phyloP scores from a whole-genome alignment of 1,140 invertebrate species.

The Parapsyche elsis region DNA sequence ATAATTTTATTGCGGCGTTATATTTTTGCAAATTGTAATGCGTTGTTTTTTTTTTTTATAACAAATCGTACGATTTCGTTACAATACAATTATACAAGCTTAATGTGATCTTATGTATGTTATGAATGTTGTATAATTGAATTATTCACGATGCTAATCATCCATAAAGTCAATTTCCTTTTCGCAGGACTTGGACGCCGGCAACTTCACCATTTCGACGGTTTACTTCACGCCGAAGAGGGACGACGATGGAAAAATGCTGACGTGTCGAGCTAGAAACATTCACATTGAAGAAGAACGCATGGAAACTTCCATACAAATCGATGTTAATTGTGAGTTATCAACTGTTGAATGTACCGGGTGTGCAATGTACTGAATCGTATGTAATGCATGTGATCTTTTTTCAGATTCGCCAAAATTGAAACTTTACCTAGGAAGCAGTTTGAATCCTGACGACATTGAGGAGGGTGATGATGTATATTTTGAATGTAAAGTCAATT shows the following conservation, averaged over 20 bases:
- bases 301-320: conserved; percentile 80
- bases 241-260: conserved; percentile 79
- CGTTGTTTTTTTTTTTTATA: too few relatives aligned
- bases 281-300: conserved; percentile 75
- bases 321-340: conserved; percentile 87
- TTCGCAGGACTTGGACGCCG: conserved; percentile 74
- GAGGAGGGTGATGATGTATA: conserved; percentile 92
- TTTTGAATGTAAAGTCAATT: conserved; percentile 87
- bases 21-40: too few relatives aligned
- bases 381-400: background rate
- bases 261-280: conserved; percentile 87
- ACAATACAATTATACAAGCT: too few relatives aligned
- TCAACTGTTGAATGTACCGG: background rate
- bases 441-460: conserved; percentile 87
- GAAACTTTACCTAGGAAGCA: conserved; percentile 80
- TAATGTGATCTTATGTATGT: too few relatives aligned
- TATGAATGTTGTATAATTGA: too few relatives aligned
- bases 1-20: too few relatives aligned
- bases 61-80: too few relatives aligned
- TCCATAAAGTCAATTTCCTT: background rate
- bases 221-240: conserved; percentile 76
- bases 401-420: conserved; percentile 80
- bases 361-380: background rate
- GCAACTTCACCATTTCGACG: conserved; percentile 79
- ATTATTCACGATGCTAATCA: too few relatives aligned